Evolutionary conservation across 2,888 invertebrate species (phyloP).

Genomic region (Brachyptera risi): DNA sequence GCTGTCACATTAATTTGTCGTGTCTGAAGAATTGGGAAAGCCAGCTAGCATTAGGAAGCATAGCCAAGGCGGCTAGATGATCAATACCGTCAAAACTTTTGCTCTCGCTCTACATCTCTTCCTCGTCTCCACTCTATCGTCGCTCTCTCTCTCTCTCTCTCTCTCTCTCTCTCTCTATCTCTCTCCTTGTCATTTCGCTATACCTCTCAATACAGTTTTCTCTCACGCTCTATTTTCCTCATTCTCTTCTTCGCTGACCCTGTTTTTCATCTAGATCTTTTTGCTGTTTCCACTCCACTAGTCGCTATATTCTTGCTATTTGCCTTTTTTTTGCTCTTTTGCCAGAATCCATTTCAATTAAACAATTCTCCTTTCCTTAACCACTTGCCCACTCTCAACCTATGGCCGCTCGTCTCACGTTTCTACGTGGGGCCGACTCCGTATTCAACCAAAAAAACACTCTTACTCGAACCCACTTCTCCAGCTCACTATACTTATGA

Average conservation of each 20-base stretch:
- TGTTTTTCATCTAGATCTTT: constrained; percentile 10
- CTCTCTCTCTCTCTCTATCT: not conserved
- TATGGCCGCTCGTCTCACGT: too few relatives aligned
- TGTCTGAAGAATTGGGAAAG: constrained; percentile 7
- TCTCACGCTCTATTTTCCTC: not conserved
- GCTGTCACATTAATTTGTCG: constrained; percentile 17
- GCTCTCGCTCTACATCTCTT: not conserved
- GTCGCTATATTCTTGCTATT: constrained; percentile 8
- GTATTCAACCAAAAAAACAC: too few relatives aligned
- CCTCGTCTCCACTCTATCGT: not conserved
- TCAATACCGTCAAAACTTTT: not conserved
- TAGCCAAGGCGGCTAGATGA: not conserved
- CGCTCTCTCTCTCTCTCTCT: not conserved
- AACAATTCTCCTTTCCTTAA: constrained; percentile 4
- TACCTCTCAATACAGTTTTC: not conserved
- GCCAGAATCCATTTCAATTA: constrained; percentile 21
- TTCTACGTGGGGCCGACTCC: too few relatives aligned
- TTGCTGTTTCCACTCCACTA: constrained; percentile 10
- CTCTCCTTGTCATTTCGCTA: not conserved
- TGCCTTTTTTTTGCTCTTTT: constrained; percentile 12
- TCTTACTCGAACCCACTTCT: too few relatives aligned
- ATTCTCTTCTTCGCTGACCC: too few relatives aligned
- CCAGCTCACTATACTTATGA: too few relatives aligned
- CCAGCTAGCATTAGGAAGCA: not conserved
- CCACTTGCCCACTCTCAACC: too few relatives aligned